Percentiles rank a stretch among this genome's conserved stretches.
Evolutionary conservation across 2,113 vertebrate genomes (phyloP).

Genomic region (Myiagra hebetior): DNA sequence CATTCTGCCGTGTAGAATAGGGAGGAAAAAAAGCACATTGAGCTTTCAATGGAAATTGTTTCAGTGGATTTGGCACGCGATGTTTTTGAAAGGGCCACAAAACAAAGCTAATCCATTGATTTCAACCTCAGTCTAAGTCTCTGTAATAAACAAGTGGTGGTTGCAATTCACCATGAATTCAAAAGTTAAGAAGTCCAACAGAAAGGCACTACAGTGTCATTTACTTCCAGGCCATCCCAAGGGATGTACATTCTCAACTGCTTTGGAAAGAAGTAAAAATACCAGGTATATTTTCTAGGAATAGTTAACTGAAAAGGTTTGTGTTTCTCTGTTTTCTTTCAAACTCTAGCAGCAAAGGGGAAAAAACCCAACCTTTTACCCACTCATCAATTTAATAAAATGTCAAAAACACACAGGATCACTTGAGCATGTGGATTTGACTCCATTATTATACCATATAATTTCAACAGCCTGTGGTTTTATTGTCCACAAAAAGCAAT

Average conservation of each 20-base stretch:
- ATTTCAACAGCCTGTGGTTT: conserved; percentile 53
- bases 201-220: background rate
- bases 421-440: conserved; percentile 16
- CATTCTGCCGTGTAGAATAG: background rate
- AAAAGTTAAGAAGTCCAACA: background rate
- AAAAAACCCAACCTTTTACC: background rate
- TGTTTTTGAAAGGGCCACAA: background rate
- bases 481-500: conserved; percentile 52
- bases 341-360: background rate
- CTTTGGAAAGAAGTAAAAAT: background rate
- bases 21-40: background rate
- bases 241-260: background rate
- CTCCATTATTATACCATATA: conserved; percentile 21
- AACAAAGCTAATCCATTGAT: background rate
- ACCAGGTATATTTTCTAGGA: background rate
- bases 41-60: conserved; percentile 18
- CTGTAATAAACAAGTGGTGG: background rate
- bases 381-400: conserved; percentile 20
- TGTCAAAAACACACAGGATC: background rate
- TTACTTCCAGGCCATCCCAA: background rate
- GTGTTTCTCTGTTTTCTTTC: background rate
- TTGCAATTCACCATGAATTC: background rate
- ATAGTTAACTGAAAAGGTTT: background rate
- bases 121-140: background rate
- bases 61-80: background rate